A percentile compares a stretch with the other conserved stretches of the same genome.
Evolutionary conservation across 1,140 invertebrate genomes (phyloP).

Genomic region (Dendrolimus kikuchii): DNA sequence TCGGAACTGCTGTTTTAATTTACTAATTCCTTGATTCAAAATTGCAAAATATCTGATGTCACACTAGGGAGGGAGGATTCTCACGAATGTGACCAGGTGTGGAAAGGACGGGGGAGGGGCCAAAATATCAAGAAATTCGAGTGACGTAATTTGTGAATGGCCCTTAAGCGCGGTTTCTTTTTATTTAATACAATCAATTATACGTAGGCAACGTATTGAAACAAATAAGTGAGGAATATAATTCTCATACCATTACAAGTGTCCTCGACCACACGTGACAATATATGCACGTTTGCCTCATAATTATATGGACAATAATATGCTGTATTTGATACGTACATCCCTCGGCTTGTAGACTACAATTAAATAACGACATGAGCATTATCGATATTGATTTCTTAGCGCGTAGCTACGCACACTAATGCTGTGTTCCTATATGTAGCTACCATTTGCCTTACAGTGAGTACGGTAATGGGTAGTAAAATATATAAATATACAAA

Average conservation of each 20-base stretch:
- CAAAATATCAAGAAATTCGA: no score
- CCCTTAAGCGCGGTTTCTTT: no score
- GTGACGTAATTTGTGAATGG: no score
- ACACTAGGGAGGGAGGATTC: no score
- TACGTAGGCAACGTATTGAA: background rate
- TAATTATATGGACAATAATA: slow-evolving; percentile 48
- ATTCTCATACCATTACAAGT: slow-evolving; percentile 7
- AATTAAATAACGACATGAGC: slow-evolving; percentile 5
- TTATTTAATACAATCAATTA: no score
- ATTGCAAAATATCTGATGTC: no score
- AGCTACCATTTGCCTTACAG: background rate
- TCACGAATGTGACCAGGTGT: no score
- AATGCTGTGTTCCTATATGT: background rate
- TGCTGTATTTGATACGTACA: slow-evolving; percentile 7
- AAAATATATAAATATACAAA: no score
- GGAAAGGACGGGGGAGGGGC: no score
- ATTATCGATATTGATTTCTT: slow-evolving; percentile 13
- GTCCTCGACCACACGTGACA: slow-evolving; percentile 46
- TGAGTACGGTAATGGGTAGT: no score
- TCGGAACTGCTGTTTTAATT: no score
- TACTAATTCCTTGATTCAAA: no score
- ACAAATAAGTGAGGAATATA: background rate
- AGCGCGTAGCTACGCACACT: slow-evolving; percentile 5
- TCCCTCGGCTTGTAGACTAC: background rate
- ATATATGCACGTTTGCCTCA: slow-evolving; percentile 12